phyloP scores from a whole-genome alignment of 2,113 vertebrate genomes.

The Climacteris rufus region DNA sequence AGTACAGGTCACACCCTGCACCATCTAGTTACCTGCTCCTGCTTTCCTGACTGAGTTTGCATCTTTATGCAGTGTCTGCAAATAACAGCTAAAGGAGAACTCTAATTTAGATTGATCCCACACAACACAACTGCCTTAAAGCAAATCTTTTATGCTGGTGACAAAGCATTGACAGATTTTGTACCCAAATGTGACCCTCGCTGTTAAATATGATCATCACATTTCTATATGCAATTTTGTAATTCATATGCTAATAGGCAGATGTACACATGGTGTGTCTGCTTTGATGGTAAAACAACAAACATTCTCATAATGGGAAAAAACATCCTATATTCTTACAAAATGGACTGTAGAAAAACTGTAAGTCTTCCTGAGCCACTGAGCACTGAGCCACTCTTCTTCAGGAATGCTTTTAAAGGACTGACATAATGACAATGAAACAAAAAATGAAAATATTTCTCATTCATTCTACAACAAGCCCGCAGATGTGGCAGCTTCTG shows the following conservation, averaged over 20 bases:
- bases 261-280: not conserved
- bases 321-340: not conserved
- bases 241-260: constrained; percentile 37
- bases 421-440: not conserved
- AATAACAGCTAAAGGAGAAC: constrained; percentile 42
- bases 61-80: constrained; percentile 15
- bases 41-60: constrained; percentile 12
- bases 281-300: not conserved
- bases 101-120: constrained; percentile 25
- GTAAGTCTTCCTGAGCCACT: not conserved
- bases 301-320: not conserved
- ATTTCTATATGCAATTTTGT: constrained; percentile 10
- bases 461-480: not conserved
- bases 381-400: not conserved
- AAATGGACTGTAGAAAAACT: not conserved
- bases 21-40: not conserved
- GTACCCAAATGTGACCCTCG: constrained; percentile 45
- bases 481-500: not conserved
- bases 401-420: not conserved
- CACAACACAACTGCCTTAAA: constrained; percentile 4
- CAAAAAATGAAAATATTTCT: not conserved
- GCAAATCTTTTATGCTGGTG: constrained; percentile 44
- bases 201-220: constrained; percentile 23
- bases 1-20: constrained; percentile 31
- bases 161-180: constrained; percentile 48